Conservation (phyloP, 1,140 invertebrate species). For the Pogonognathellus flavescens region DNA sequence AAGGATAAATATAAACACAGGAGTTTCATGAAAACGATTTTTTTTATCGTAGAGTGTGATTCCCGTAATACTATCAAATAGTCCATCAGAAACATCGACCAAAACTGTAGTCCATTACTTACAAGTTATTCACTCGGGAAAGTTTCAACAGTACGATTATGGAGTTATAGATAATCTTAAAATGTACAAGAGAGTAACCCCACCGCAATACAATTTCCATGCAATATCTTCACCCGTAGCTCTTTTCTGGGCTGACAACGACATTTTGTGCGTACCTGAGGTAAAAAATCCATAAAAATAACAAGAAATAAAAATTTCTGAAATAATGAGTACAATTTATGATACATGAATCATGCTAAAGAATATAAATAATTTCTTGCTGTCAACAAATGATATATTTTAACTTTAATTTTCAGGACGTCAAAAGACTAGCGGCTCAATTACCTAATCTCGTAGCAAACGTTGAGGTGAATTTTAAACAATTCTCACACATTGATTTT, state of each 20-base stretch:
- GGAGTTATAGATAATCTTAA: slow-evolving; percentile 74
- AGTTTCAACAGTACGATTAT: slow-evolving; percentile 79
- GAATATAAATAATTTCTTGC: background rate
- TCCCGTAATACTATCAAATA: slow-evolving; percentile 17
- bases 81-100: slow-evolving; percentile 5
- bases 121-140: slow-evolving; percentile 61
- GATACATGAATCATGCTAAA: no score
- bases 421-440: background rate
- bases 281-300: no score
- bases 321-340: no score
- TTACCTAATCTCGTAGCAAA: background rate
- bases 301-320: no score
- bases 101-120: slow-evolving; percentile 36
- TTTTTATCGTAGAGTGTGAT: slow-evolving; percentile 65
- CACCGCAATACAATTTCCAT: slow-evolving; percentile 78
- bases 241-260: slow-evolving; percentile 73
- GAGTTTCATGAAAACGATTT: background rate
- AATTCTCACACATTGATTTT: slow-evolving; percentile 82
- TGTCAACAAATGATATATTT: background rate
- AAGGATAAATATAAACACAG: background rate
- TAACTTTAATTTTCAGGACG: slow-evolving; percentile 45
- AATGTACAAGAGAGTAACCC: slow-evolving; percentile 74
- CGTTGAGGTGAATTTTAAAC: slow-evolving; percentile 73
- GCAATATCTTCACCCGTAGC: slow-evolving; percentile 77
- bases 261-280: slow-evolving; percentile 14